Percentiles rank a stretch among this genome's conserved stretches.
Evolutionary conservation across 2,797 vertebrate genomes (phyloP).

Genomic region (Anas capensis): DNA sequence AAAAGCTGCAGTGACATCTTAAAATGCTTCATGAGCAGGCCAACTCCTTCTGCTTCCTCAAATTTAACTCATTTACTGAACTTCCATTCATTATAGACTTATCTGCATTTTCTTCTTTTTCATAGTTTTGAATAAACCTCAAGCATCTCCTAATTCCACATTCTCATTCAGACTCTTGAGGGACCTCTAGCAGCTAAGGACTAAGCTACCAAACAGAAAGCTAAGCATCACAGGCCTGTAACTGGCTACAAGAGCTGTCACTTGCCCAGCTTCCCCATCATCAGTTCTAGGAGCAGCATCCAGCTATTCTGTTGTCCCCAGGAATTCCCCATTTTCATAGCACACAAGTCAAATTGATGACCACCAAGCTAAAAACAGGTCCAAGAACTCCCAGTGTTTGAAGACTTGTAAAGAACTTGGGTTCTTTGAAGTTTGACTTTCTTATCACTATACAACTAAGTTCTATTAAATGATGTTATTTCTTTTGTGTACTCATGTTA

Average conservation of each 20-base stretch:
- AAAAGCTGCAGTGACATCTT: background rate
- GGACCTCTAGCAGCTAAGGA: background rate
- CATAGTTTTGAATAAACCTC: background rate
- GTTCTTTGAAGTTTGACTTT: background rate
- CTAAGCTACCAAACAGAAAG: background rate
- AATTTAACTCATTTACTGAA: background rate
- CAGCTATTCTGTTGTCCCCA: background rate
- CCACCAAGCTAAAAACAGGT: background rate
- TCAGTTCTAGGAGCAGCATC: background rate
- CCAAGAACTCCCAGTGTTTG: background rate
- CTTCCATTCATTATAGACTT: background rate
- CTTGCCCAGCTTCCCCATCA: background rate
- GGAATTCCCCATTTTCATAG: background rate
- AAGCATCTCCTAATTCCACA: background rate
- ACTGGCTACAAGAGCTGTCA: background rate
- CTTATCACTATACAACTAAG: background rate
- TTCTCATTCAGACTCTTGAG: background rate
- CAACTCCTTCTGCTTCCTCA: background rate
- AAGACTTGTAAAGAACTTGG: background rate
- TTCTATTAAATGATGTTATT: background rate
- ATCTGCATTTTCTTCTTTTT: background rate
- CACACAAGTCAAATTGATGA: background rate
- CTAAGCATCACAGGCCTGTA: background rate
- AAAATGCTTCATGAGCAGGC: background rate
- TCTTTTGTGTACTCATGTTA: background rate